A percentile compares a stretch with the other conserved stretches of the same genome.
These are phyloP conservation scores for Harpagifer antarcticus DNA, from an alignment of 2,797 vertebrate genomes.

Conservation along the genomic window DNA sequence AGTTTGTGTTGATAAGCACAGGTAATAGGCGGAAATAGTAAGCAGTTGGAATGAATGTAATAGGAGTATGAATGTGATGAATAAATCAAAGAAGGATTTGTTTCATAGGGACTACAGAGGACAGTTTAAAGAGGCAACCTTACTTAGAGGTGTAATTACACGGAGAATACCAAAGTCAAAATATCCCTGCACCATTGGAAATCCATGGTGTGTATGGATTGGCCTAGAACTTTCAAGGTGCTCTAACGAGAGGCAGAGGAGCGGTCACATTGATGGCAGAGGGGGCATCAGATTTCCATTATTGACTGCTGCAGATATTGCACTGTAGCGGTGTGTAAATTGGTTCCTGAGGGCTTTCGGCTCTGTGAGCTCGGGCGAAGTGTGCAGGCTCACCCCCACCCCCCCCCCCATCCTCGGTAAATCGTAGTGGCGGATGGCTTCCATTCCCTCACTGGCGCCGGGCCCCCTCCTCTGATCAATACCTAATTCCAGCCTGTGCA, in stretches of 20 bases:
- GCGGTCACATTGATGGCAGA: slow-evolving; percentile 91
- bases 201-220: slow-evolving; percentile 83
- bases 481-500: slow-evolving; percentile 97
- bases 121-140: slow-evolving; percentile 47
- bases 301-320: slow-evolving; percentile 98
- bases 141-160: slow-evolving; percentile 75
- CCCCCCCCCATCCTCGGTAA: slow-evolving; percentile 89
- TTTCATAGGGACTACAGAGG: slow-evolving; percentile 42
- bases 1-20: neutral
- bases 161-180: slow-evolving; percentile 76
- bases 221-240: slow-evolving; percentile 89
- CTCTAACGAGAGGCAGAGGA: slow-evolving; percentile 91
- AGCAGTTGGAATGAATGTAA: slow-evolving; percentile 22
- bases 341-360: slow-evolving; percentile 97
- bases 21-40: slow-evolving; percentile 19
- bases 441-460: slow-evolving; percentile 92
- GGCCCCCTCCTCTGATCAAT: slow-evolving; percentile 93
- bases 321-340: slow-evolving; percentile 97
- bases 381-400: slow-evolving; percentile 84
- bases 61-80: slow-evolving; percentile 23
- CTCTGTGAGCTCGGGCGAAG: slow-evolving; percentile 89
- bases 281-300: slow-evolving; percentile 97
- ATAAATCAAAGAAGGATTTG: slow-evolving; percentile 36
- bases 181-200: slow-evolving; percentile 80
- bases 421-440: slow-evolving; percentile 92